Evolutionary conservation across 2,797 vertebrate species (phyloP).

Genomic region (Malurus leucopterus): DNA sequence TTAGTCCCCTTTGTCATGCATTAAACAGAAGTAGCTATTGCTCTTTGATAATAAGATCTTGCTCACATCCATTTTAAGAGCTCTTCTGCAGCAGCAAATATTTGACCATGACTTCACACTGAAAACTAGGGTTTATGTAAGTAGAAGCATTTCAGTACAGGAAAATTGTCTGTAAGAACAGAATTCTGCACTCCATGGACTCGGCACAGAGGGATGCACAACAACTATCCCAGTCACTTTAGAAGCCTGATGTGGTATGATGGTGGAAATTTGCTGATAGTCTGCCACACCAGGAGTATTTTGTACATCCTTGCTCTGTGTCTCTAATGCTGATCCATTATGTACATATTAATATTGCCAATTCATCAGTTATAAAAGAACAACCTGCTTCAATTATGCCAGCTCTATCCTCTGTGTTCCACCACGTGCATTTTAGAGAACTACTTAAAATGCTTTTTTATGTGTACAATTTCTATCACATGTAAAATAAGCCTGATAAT

Average conservation of each 20-base stretch:
- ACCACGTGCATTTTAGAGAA: fast-evolving
- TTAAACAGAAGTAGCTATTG: neutral
- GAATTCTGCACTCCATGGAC: neutral
- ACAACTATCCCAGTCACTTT: neutral
- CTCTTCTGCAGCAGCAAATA: neutral
- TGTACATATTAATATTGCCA: neutral
- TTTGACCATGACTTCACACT: neutral
- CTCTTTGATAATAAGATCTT: neutral
- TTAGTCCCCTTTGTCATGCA: neutral
- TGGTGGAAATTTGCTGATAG: neutral
- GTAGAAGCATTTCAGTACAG: neutral
- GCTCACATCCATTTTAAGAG: neutral
- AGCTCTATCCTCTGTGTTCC: fast-evolving
- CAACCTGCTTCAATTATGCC: neutral
- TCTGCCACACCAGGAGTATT: neutral
- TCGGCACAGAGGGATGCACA: neutral
- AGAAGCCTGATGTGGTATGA: neutral
- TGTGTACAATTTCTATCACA: neutral
- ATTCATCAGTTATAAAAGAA: neutral
- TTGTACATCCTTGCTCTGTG: neutral
- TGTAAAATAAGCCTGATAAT: neutral
- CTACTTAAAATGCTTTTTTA: neutral
- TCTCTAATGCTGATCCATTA: neutral
- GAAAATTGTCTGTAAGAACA: neutral
- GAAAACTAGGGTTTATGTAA: neutral